These are phyloP conservation scores for Cephalopterus ornatus DNA, from an alignment of 2,113 vertebrate genomes.

Conservation along the genomic window DNA sequence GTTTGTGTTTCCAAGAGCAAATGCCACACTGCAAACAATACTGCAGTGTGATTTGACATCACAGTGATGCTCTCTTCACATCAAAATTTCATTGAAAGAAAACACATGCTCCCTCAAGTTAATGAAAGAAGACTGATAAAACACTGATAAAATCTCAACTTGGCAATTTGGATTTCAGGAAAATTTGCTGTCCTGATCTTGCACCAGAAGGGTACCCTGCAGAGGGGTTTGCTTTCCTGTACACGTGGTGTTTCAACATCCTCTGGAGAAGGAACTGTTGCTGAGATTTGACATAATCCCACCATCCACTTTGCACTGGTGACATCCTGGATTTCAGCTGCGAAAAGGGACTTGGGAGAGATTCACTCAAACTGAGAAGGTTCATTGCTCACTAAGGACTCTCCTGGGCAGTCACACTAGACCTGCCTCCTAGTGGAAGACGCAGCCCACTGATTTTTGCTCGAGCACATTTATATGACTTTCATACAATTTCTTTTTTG, in stretches of 20 bases:
- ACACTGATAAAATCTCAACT: neutral
- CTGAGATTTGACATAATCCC: neutral
- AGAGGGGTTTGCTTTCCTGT: neutral
- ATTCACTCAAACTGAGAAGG: neutral
- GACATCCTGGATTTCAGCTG: neutral
- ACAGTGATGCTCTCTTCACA: neutral
- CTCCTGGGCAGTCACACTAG: neutral
- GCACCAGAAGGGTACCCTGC: neutral
- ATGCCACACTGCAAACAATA: neutral
- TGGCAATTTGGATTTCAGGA: neutral
- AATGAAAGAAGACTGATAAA: neutral
- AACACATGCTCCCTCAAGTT: neutral
- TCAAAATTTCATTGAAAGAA: neutral
- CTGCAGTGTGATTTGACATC: neutral
- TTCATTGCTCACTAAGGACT: neutral
- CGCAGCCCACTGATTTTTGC: neutral
- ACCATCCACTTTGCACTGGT: neutral
- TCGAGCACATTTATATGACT: neutral
- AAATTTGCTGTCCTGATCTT: neutral
- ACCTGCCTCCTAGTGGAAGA: neutral
- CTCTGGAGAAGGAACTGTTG: neutral
- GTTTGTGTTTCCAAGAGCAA: neutral
- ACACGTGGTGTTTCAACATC: neutral
- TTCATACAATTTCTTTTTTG: neutral
- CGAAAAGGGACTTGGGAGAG: neutral